Evolutionary conservation across 2,888 invertebrate species (phyloP), one percentile per base, ranked within the genome.

Genomic region (Xestia ashworthii): DNA sequence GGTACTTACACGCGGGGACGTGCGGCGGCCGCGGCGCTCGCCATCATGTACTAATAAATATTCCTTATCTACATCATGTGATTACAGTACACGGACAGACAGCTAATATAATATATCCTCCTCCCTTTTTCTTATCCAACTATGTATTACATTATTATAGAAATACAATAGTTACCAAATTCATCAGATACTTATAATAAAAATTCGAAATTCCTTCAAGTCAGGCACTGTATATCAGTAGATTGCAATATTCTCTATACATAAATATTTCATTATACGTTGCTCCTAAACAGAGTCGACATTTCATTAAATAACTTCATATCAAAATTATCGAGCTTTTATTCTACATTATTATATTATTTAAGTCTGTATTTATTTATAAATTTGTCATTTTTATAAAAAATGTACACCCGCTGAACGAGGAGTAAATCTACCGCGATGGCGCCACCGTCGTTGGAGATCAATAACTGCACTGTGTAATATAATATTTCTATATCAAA

Each of bases 301-400:
- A 48, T 83, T 70, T 60, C 22, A 76, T 83, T 77, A 71, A 81
- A 83, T 77, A 78, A 84, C 44, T 83, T 84, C 73, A 87, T 89
- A 89, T 87, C 85, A 89, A 89, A 89, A 89, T 88, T 87, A 78
- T 78, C 82, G 80, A 81, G 74, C 69, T 70, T 84, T 82, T 83
- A 80, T 46, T 67, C 71, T 81, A 88, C 53, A 83, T 69, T 82
- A 88, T 83, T 80, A 72, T 25, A 74, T 76, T 84, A 84, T 69
- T 75, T 79, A 78, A 80, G 83, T 84, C 80, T 78, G 84, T 87
- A 82, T 88, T 83, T 84, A 86, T 83, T 83, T 86, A 84, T 85
- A 88, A 86, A 89, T 84, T 87, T 86, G 86, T 85, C 81, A 89
- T 87, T 84, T 86, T 87, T 86, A 88, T 87, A 85, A 84, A 88